phyloP scores from a whole-genome alignment of 2,888 invertebrate species.

The Nomada fabriciana region DNA sequence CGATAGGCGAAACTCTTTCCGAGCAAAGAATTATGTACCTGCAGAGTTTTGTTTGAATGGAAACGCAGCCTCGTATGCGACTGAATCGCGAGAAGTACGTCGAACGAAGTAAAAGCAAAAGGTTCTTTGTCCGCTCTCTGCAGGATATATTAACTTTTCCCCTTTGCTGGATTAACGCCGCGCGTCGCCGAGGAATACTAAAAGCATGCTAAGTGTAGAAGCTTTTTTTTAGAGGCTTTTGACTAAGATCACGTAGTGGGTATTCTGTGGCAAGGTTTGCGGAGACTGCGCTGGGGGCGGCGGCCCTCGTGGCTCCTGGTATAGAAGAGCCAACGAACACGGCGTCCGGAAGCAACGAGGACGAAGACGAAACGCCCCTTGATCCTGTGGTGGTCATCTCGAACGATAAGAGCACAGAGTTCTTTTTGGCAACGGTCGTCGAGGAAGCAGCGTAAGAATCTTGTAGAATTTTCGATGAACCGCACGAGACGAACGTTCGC shows the following conservation, averaged over 20 bases:
- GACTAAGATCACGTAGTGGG: conserved; percentile 84
- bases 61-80: background rate
- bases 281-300: conserved; percentile 90
- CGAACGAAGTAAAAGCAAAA: conserved; percentile 43
- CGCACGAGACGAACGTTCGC: conserved; percentile 29
- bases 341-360: conserved; percentile 95
- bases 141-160: conserved; percentile 59
- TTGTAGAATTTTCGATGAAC: conserved; percentile 20
- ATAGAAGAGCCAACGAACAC: conserved; percentile 95
- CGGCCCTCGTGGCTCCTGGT: conserved; percentile 86
- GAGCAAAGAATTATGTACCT: background rate
- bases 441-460: conserved; percentile 92
- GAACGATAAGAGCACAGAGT: conserved; percentile 95
- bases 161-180: conserved; percentile 57
- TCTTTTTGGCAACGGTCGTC: conserved; percentile 94
- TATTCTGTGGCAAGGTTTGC: conserved; percentile 88
- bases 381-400: conserved; percentile 89
- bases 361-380: conserved; percentile 88
- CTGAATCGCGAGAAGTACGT: conserved; percentile 7
- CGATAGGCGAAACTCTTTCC: background rate
- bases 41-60: background rate
- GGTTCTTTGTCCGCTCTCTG: conserved; percentile 59
- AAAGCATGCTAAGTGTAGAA: conserved; percentile 78
- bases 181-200: conserved; percentile 52
- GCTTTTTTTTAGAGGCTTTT: conserved; percentile 80